Conservation (phyloP, 1,140 invertebrate genomes). For the Eriosoma lanigerum region DNA sequence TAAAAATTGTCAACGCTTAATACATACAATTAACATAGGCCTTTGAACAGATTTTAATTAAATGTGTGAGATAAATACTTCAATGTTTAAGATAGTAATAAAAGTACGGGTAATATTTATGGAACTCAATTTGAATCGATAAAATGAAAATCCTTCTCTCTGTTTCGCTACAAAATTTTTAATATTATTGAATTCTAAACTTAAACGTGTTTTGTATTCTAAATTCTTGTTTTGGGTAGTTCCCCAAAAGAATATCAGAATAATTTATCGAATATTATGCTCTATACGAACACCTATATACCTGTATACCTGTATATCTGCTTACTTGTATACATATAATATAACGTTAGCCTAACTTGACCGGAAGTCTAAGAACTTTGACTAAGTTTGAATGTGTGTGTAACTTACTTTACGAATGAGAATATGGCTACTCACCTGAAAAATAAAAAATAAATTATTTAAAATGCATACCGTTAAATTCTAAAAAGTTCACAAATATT, state of each 20-base stretch:
- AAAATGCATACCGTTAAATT: too few species aligned
- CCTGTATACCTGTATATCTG: too few species aligned
- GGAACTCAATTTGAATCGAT: too few species aligned
- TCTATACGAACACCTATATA: not conserved
- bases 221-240: slow-evolving; percentile 16
- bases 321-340: not conserved
- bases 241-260: slow-evolving; percentile 24
- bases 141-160: too few species aligned
- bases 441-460: slow-evolving; percentile 8
- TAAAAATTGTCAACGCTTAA: not conserved
- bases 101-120: too few species aligned
- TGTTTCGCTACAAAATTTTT: not conserved
- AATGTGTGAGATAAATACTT: too few species aligned
- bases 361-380: not conserved
- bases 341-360: slow-evolving; percentile 4
- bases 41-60: too few species aligned
- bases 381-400: not conserved
- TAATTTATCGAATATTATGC: slow-evolving; percentile 34
- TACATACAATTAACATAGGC: not conserved
- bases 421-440: slow-evolving; percentile 43
- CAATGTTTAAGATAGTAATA: too few species aligned
- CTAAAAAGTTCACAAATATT: too few species aligned
- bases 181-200: slow-evolving; percentile 19
- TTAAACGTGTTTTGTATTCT: slow-evolving; percentile 28
- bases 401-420: not conserved